Conservation (phyloP, 1,140 invertebrate genomes). For the Zaprionus capensis region DNA sequence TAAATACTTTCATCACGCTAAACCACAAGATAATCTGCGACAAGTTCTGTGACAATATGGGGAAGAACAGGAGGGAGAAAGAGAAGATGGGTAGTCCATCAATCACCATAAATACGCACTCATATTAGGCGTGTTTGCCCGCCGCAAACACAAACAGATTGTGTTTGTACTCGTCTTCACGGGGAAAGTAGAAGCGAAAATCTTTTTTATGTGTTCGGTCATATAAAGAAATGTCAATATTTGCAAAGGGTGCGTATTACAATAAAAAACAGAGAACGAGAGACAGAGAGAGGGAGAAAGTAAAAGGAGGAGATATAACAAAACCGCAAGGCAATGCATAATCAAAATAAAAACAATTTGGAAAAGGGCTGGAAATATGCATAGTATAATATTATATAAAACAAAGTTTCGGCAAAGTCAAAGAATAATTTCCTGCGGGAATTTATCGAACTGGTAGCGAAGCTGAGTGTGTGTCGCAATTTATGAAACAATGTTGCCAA, state of each 20-base stretch:
- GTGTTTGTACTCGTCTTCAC: conserved; percentile 9
- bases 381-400: conserved; percentile 4
- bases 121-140: conserved; percentile 13
- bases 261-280: background rate
- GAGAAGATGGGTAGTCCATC: background rate
- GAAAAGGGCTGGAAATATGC: conserved; percentile 33
- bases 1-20: background rate
- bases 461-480: background rate
- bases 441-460: background rate
- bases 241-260: conserved; percentile 23
- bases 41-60: background rate
- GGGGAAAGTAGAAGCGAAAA: background rate
- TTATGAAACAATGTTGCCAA: conserved; percentile 20
- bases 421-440: conserved; percentile 18
- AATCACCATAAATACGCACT: conserved; percentile 20
- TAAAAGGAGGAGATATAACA: too few species aligned
- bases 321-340: conserved; percentile 13
- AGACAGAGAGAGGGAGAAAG: background rate
- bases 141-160: conserved; percentile 24
- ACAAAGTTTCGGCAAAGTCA: conserved; percentile 40
- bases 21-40: conserved; percentile 1
- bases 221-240: conserved; percentile 41
- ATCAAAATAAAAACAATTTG: conserved; percentile 30
- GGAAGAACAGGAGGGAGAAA: background rate
- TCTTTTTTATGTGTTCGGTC: conserved; percentile 14